phyloP scores from a whole-genome alignment of 2,888 invertebrate species.

The Caenorhabditis macrosperma region DNA sequence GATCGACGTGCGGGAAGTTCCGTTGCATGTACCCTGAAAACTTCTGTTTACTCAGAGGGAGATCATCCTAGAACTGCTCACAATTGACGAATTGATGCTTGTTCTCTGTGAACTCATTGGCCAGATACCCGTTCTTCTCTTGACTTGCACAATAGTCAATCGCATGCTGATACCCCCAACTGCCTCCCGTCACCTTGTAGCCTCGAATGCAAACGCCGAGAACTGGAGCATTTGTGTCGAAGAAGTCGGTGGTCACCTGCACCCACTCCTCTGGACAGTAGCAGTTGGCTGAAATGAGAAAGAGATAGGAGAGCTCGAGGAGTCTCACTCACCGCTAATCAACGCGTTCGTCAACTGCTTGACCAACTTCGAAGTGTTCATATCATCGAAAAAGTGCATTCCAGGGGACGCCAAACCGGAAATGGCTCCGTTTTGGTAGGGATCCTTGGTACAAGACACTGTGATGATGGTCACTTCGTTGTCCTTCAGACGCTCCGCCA shows the following conservation, averaged over 20 bases:
- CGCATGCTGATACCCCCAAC: conserved; percentile 18
- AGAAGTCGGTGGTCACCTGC: background rate
- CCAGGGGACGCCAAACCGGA: conserved; percentile 10
- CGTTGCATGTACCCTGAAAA: conserved; percentile 21
- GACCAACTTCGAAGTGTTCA: conserved; percentile 29
- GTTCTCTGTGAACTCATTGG: conserved; percentile 13
- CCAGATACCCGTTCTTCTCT: conserved; percentile 4
- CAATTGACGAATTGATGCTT: conserved; percentile 24
- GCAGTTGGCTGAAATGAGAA: conserved; percentile 22
- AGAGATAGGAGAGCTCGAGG: background rate
- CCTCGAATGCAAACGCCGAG: conserved; percentile 17
- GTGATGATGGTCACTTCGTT: conserved; percentile 23
- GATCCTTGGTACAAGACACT: conserved; percentile 23
- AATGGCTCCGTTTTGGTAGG: background rate
- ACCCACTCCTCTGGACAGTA: conserved; percentile 28
- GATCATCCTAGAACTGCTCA: background rate
- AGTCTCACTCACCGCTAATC: background rate
- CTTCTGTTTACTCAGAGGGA: background rate
- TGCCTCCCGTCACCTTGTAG: conserved; percentile 20
- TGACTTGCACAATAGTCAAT: conserved; percentile 21
- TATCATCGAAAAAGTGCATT: conserved; percentile 24
- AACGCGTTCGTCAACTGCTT: conserved; percentile 31
- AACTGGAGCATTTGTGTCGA: background rate
- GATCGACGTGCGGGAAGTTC: background rate
- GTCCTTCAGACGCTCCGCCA: conserved; percentile 14